These are phyloP conservation scores for Lomographa bimaculata DNA, from an alignment of 2,888 invertebrate species.

Conservation along the genomic window DNA sequence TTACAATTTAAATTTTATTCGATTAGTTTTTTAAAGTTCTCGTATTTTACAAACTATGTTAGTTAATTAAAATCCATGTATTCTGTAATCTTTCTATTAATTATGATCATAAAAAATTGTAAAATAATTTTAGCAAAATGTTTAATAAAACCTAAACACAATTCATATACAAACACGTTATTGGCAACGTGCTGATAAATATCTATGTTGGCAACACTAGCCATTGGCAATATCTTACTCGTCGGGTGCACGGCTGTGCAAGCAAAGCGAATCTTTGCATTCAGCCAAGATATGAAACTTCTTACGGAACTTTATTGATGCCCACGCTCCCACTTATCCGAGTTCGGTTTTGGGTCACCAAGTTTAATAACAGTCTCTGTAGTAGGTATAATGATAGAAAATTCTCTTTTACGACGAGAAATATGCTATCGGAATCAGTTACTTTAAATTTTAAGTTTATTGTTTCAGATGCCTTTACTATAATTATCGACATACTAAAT, in stretches of 20 bases:
- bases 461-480: too few species aligned
- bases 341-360: constrained; percentile 40
- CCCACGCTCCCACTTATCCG: constrained; percentile 41
- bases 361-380: constrained; percentile 27
- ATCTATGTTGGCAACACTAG: constrained; percentile 16
- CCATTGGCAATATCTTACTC: constrained; percentile 31
- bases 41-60: too few species aligned
- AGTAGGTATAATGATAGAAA: constrained; percentile 13
- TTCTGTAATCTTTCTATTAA: too few species aligned
- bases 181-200: constrained; percentile 4
- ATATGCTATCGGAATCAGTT: constrained; percentile 1
- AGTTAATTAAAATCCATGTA: too few species aligned
- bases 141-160: too few species aligned
- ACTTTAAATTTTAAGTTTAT: background rate
- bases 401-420: constrained; percentile 13
- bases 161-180: background rate
- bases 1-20: too few species aligned
- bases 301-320: constrained; percentile 52
- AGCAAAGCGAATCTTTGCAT: constrained; percentile 61
- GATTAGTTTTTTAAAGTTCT: too few species aligned
- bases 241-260: constrained; percentile 47
- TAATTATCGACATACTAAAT: too few species aligned
- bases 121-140: too few species aligned
- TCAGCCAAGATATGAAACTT: constrained; percentile 62
- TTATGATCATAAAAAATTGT: too few species aligned